Evolutionary conservation across 2,797 vertebrate genomes (phyloP).

Genomic region (Gorsachius magnificus): DNA sequence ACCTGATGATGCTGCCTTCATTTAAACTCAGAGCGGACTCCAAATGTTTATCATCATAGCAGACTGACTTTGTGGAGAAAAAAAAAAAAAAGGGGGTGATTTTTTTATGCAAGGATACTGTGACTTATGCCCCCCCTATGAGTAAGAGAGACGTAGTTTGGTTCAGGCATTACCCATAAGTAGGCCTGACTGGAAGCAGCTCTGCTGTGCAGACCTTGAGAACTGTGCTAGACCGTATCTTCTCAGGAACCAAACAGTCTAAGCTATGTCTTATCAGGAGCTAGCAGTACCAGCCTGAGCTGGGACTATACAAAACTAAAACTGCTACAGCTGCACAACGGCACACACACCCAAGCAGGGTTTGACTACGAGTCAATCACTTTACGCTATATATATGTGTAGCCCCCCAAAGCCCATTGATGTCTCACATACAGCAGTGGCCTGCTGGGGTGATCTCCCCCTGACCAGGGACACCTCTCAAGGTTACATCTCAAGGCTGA

Average conservation of each 20-base stretch:
- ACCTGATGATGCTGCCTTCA: neutral
- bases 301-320: neutral
- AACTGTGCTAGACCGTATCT: neutral
- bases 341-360: fast-evolving
- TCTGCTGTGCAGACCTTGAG: neutral
- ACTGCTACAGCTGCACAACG: neutral
- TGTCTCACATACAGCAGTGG: neutral
- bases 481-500: neutral
- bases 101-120: neutral
- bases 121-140: fast-evolving
- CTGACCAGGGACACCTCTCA: neutral
- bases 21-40: neutral
- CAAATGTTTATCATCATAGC: neutral
- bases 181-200: neutral
- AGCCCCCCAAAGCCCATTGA: fast-evolving
- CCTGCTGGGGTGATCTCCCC: neutral
- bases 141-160: neutral
- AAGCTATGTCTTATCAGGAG: neutral
- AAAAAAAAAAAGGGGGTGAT: neutral
- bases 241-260: neutral
- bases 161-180: neutral
- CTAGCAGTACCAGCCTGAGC: neutral
- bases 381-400: fast-evolving
- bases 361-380: neutral
- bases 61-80: neutral